phyloP scores from a whole-genome alignment of 1,140 invertebrate genomes.

The Watersipora subatra region DNA sequence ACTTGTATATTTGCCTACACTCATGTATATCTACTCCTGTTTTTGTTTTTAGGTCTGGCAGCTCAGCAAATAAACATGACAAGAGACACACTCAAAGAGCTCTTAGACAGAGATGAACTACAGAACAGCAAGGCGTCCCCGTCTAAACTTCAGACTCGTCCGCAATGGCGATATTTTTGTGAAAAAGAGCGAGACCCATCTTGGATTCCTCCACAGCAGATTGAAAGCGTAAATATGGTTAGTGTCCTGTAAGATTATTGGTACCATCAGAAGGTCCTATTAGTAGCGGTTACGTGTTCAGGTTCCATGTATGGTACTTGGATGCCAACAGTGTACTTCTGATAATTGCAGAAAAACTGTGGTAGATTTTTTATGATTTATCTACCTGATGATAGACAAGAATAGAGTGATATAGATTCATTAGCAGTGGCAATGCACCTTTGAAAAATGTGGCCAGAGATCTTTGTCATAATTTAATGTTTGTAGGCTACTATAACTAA shows the following conservation, averaged over 20 bases:
- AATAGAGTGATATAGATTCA: too few relatives aligned
- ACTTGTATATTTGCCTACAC: not conserved
- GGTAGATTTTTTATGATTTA: not conserved
- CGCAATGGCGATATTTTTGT: not conserved
- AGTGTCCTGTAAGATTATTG: not conserved
- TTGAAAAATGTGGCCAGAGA: too few relatives aligned
- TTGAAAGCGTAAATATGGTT: not conserved
- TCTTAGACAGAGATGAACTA: not conserved
- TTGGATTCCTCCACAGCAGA: not conserved
- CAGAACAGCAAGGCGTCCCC: not conserved
- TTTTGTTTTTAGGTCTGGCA: not conserved
- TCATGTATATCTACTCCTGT: not conserved
- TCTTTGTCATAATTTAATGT: too few relatives aligned
- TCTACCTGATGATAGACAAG: not conserved
- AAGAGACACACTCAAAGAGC: not conserved
- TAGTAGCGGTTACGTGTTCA: not conserved
- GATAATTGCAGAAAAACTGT: not conserved
- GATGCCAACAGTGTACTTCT: not conserved
- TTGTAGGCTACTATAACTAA: too few relatives aligned
- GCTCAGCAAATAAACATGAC: not conserved
- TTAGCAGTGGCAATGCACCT: too few relatives aligned
- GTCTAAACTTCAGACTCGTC: not conserved
- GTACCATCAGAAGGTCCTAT: not conserved
- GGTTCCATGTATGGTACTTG: not conserved
- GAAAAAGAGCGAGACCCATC: not conserved